phyloP scores from a whole-genome alignment of 2,113 vertebrate genomes.

The Lanius ludovicianus region DNA sequence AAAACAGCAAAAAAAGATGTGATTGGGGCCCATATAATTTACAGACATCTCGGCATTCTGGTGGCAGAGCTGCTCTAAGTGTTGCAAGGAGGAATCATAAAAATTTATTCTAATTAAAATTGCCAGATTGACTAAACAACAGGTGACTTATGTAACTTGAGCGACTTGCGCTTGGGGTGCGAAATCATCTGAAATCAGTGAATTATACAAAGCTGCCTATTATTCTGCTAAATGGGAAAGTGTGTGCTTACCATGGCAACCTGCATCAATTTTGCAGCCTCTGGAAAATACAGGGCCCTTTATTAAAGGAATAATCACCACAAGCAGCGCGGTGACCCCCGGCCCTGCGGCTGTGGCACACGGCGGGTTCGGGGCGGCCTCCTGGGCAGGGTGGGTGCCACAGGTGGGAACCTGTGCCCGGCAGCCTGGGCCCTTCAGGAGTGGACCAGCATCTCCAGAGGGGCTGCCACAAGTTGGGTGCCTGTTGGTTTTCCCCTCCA shows the following conservation, averaged over 20 bases:
- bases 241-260: constrained; percentile 62
- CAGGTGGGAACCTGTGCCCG: background rate
- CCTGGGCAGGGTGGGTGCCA: background rate
- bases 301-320: constrained; percentile 35
- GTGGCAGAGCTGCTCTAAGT: constrained; percentile 27
- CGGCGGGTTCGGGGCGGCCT: rapidly evolving
- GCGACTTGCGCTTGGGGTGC: constrained; percentile 28
- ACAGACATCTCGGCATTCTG: constrained; percentile 39
- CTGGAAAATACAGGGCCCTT: constrained; percentile 51
- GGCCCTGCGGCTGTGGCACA: rapidly evolving
- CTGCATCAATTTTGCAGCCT: constrained; percentile 44
- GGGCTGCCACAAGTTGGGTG: background rate
- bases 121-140: constrained; percentile 66
- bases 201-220: constrained; percentile 67
- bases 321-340: background rate
- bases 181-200: constrained; percentile 63
- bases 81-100: constrained; percentile 47
- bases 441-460: rapidly evolving
- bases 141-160: constrained; percentile 57
- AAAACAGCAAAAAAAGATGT: constrained; percentile 59
- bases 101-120: constrained; percentile 71
- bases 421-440: rapidly evolving
- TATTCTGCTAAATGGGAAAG: constrained; percentile 65
- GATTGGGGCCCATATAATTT: constrained; percentile 56
- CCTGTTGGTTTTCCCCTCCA: rapidly evolving